Evolutionary conservation across 2,888 invertebrate species (phyloP).

Genomic region (Diaphora mendica): DNA sequence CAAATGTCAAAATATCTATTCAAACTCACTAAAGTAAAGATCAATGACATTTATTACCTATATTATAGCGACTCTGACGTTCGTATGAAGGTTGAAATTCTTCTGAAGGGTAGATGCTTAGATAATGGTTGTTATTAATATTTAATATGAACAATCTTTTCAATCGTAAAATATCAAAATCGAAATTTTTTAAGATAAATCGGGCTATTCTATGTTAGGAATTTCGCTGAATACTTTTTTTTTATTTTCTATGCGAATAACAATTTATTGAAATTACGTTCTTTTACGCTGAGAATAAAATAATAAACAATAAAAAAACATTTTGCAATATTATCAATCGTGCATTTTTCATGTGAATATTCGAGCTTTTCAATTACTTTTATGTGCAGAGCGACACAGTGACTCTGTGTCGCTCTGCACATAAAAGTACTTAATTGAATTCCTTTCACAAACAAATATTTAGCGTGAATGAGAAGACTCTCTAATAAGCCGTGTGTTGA

Average conservation of each 20-base stretch:
- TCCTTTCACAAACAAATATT: not conserved
- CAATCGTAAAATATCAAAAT: too few species aligned
- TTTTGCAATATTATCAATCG: not conserved
- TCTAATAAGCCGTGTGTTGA: not conserved
- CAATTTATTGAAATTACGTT: not conserved
- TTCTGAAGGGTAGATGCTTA: too few species aligned
- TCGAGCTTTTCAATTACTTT: too few species aligned
- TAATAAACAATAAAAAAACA: not conserved
- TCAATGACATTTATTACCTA: too few species aligned
- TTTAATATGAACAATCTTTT: too few species aligned
- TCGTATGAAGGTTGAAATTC: too few species aligned
- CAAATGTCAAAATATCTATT: too few species aligned
- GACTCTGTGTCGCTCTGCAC: not conserved
- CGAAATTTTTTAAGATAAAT: not conserved
- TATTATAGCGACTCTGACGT: too few species aligned
- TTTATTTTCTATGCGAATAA: not conserved
- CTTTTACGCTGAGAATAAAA: not conserved
- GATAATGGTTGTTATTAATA: too few species aligned
- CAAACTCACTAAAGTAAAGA: too few species aligned
- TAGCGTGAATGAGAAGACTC: not conserved
- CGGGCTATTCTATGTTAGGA: not conserved
- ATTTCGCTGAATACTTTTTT: not conserved
- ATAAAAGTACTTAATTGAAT: not conserved
- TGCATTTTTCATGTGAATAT: not conserved
- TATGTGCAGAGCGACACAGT: too few species aligned